Conservation (phyloP, 2,797 vertebrate genomes). For the Dromococcyx pavoninus region DNA sequence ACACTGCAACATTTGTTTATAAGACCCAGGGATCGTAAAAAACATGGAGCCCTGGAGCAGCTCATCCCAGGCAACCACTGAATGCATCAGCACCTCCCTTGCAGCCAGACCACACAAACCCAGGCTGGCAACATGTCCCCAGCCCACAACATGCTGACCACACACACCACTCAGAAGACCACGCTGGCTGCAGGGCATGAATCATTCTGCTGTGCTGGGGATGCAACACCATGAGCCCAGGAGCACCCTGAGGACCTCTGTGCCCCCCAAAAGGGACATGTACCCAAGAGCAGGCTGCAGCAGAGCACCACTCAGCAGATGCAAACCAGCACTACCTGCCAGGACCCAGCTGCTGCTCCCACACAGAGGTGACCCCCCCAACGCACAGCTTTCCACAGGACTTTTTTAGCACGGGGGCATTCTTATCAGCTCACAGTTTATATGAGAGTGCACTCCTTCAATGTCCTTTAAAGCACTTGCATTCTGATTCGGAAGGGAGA, state of each 20-base stretch:
- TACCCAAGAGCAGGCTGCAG: neutral
- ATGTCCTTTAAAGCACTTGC: neutral
- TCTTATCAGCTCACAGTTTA: fast-evolving
- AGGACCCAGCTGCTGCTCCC: neutral
- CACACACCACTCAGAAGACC: neutral
- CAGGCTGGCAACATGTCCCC: neutral
- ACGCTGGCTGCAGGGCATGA: fast-evolving
- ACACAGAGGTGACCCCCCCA: fast-evolving
- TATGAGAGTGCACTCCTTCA: neutral
- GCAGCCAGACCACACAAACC: neutral
- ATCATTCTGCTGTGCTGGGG: fast-evolving
- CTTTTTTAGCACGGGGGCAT: fast-evolving
- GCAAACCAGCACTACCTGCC: fast-evolving
- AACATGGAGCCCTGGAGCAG: neutral
- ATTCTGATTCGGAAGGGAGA: neutral
- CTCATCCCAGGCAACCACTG: neutral
- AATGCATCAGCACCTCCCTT: neutral
- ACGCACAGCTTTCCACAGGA: neutral
- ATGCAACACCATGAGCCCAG: fast-evolving
- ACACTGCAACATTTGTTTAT: neutral
- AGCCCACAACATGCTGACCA: neutral
- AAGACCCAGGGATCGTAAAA: neutral
- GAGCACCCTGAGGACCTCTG: neutral
- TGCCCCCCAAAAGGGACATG: fast-evolving
- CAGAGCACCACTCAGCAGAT: fast-evolving